These are phyloP conservation scores for Drosophila sordidula DNA, from an alignment of 2,888 invertebrate species.

Conservation along the genomic window DNA sequence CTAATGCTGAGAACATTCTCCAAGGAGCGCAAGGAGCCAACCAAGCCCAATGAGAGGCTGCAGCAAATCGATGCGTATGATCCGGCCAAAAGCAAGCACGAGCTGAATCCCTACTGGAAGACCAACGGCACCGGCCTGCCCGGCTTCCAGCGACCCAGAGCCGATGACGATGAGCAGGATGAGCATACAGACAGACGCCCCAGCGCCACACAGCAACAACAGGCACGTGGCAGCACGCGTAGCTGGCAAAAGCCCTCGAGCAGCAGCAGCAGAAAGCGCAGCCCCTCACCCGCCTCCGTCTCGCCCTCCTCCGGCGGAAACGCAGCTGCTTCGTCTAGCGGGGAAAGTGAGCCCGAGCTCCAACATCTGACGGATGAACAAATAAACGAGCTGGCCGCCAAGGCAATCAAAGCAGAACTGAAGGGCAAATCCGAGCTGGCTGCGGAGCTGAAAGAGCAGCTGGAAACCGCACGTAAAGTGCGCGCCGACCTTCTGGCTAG, in stretches of 20 bases:
- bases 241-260: slow-evolving; percentile 48
- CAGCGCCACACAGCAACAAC: neutral
- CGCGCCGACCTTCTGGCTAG: slow-evolving; percentile 64
- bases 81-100: slow-evolving; percentile 90
- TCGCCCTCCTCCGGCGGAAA: neutral
- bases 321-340: neutral
- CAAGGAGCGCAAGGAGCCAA: slow-evolving; percentile 84
- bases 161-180: slow-evolving; percentile 84
- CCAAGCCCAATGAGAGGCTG: slow-evolving; percentile 86
- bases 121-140: slow-evolving; percentile 95
- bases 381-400: slow-evolving; percentile 95
- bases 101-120: slow-evolving; percentile 97
- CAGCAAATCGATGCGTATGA: slow-evolving; percentile 88
- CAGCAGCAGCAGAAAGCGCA: neutral
- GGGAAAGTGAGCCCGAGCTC: slow-evolving; percentile 5
- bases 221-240: slow-evolving; percentile 15
- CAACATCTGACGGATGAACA: slow-evolving; percentile 89
- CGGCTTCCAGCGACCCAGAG: slow-evolving; percentile 83
- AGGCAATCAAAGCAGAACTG: slow-evolving; percentile 96
- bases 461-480: slow-evolving; percentile 89
- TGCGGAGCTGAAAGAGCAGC: slow-evolving; percentile 89
- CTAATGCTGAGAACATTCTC: slow-evolving; percentile 84
- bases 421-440: slow-evolving; percentile 92
- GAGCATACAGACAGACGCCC: neutral
- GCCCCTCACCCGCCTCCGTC: slow-evolving; percentile 19